These are phyloP conservation scores for Ailurus styani DNA, from an alignment of 2,113 vertebrate species.

Conservation along the genomic window DNA sequence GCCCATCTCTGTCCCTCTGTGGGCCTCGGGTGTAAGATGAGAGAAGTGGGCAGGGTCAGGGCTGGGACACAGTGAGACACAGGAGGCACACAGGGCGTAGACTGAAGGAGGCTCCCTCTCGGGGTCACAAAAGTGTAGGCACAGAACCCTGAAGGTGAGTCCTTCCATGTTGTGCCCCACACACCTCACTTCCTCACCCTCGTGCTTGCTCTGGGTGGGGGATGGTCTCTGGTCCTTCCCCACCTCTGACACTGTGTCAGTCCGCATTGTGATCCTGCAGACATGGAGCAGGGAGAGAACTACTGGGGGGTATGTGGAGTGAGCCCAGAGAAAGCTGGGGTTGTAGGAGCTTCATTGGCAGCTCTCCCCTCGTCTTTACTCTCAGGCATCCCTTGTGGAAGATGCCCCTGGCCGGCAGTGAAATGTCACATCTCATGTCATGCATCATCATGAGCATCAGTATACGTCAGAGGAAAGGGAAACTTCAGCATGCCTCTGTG, in stretches of 20 bases:
- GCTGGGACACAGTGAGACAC: not conserved
- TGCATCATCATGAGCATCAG: not conserved
- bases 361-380: not conserved
- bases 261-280: not conserved
- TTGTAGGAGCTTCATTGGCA: not conserved
- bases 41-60: not conserved
- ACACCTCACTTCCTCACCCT: not conserved
- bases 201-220: not conserved
- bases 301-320: not conserved
- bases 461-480: not conserved
- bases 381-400: not conserved
- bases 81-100: not conserved
- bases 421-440: not conserved
- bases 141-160: not conserved
- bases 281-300: not conserved
- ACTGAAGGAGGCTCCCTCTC: not conserved
- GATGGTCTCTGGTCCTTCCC: not conserved
- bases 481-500: not conserved
- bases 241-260: not conserved
- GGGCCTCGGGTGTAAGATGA: not conserved
- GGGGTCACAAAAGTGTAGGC: not conserved
- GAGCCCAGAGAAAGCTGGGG: not conserved
- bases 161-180: not conserved
- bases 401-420: not conserved
- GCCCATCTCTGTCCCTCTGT: not conserved